Evolutionary conservation across 1,140 invertebrate species (phyloP).

Genomic region (Lineus longissimus): DNA sequence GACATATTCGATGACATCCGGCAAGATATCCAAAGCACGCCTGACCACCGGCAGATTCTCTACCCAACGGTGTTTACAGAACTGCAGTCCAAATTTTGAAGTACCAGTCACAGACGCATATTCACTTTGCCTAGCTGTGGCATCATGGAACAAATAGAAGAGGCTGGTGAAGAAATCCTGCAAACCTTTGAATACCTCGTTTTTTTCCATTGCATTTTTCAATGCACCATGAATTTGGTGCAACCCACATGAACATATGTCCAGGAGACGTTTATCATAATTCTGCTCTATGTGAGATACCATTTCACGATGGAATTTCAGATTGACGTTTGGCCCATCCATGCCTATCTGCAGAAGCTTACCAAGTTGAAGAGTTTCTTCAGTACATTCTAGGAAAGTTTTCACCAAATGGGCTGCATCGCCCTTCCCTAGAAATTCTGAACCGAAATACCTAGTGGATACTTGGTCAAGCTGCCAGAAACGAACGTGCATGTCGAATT

Average conservation of each 20-base stretch:
- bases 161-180: neutral
- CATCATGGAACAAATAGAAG: slow-evolving; percentile 20
- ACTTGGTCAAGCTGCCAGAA: too few species aligned
- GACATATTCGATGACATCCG: slow-evolving; percentile 10
- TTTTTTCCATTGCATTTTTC: slow-evolving; percentile 7
- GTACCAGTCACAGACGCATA: slow-evolving; percentile 6
- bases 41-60: slow-evolving; percentile 23
- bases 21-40: slow-evolving; percentile 4
- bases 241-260: slow-evolving; percentile 24
- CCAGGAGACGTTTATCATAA: slow-evolving; percentile 2
- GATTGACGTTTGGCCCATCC: too few species aligned
- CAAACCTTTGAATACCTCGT: slow-evolving; percentile 12
- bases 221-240: slow-evolving; percentile 22
- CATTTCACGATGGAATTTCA: too few species aligned
- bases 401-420: too few species aligned
- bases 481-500: too few species aligned
- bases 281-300: neutral
- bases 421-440: too few species aligned
- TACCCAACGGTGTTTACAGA: slow-evolving; percentile 16
- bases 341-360: too few species aligned
- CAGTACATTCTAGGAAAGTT: too few species aligned
- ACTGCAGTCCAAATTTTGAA: slow-evolving; percentile 10
- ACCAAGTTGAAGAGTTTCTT: too few species aligned
- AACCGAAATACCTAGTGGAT: too few species aligned
- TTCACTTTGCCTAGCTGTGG: slow-evolving; percentile 23